phyloP scores from a whole-genome alignment of 2,797 vertebrate species.

The Galago senegalensis region DNA sequence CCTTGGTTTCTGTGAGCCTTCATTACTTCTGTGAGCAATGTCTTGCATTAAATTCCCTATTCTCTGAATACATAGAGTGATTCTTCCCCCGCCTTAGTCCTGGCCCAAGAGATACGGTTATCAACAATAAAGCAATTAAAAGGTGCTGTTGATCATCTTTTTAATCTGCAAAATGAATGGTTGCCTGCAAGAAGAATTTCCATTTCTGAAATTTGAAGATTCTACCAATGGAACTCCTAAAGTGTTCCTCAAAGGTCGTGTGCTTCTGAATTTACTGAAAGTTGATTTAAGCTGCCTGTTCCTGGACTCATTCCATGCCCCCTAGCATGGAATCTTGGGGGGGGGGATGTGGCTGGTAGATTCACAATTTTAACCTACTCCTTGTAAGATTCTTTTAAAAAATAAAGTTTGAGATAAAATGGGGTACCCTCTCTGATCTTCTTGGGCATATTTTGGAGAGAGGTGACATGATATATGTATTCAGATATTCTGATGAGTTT shows the following conservation, averaged over 20 bases:
- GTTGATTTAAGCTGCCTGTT: not conserved
- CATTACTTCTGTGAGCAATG: not conserved
- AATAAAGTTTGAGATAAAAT: slow-evolving; percentile 37
- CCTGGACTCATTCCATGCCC: not conserved
- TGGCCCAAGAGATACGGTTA: not conserved
- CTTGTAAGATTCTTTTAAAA: not conserved
- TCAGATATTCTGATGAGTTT: not conserved
- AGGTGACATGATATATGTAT: not conserved
- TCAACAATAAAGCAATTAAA: not conserved
- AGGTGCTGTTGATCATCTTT: not conserved
- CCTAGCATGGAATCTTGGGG: not conserved
- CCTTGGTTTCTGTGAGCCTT: not conserved
- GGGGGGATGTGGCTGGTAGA: not conserved
- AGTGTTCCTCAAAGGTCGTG: not conserved
- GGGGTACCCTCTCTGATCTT: slow-evolving; percentile 13
- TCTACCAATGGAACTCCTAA: not conserved
- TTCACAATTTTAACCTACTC: not conserved
- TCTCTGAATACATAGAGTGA: not conserved
- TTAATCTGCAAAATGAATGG: not conserved
- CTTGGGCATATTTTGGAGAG: not conserved
- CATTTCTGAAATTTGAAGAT: not conserved
- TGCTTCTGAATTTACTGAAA: not conserved
- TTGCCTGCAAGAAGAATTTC: not conserved
- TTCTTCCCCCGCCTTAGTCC: not conserved
- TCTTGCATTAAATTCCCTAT: not conserved